These are phyloP conservation scores for Bibio marci DNA, from an alignment of 2,888 invertebrate species.

Conservation along the genomic window DNA sequence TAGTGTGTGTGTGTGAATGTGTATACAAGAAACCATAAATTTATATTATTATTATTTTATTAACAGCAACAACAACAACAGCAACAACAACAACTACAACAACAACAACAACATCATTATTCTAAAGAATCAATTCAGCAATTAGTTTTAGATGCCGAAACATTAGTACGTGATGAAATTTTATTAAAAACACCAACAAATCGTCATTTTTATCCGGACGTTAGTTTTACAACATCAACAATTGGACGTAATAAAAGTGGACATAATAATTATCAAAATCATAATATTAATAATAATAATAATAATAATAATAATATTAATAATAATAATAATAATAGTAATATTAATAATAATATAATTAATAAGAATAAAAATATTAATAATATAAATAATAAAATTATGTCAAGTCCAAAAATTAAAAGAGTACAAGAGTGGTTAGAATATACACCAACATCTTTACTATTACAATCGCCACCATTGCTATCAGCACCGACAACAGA, in stretches of 20 bases:
- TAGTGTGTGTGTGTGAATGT: too few species aligned
- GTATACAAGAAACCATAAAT: too few species aligned
- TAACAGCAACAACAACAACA: too few species aligned
- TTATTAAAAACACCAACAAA: conserved; percentile 26
- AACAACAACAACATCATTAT: conserved; percentile 4
- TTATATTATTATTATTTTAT: too few species aligned
- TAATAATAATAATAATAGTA: conserved; percentile 14
- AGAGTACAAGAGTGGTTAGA: conserved; percentile 30
- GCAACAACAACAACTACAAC: too few species aligned
- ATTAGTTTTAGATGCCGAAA: conserved; percentile 65
- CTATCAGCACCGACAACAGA: conserved; percentile 18
- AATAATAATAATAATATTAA: conserved; percentile 5
- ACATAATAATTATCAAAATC: conserved; percentile 3
- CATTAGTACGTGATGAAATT: conserved; percentile 43
- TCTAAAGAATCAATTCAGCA: conserved; percentile 47
- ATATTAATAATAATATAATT: conserved; percentile 3
- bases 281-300: conserved; percentile 4
- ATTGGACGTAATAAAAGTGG: conserved; percentile 1
- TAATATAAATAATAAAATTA: conserved; percentile 17
- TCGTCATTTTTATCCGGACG: conserved; percentile 16
- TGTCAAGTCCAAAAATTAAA: conserved; percentile 27
- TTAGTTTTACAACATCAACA: conserved; percentile 20
- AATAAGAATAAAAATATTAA: conserved; percentile 1
- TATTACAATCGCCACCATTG: conserved; percentile 6
- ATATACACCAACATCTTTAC: conserved; percentile 21